Percentiles rank a stretch among this genome's conserved stretches.
phyloP scores from a whole-genome alignment of 2,888 invertebrate species.

The Plagodis dolabraria region DNA sequence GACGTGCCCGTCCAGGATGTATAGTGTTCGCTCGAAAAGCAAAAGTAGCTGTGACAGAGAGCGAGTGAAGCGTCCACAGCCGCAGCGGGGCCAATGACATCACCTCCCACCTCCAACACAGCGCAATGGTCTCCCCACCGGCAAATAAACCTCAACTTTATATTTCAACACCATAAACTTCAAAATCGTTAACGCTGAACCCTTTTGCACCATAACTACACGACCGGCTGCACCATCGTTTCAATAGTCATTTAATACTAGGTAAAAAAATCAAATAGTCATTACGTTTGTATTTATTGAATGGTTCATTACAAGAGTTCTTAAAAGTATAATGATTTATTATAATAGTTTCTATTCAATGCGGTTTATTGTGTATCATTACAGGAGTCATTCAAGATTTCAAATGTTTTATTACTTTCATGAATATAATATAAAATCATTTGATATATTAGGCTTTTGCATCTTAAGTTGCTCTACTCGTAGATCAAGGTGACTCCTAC shows the following conservation, averaged over 20 bases:
- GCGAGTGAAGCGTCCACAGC: slow-evolving; percentile 67
- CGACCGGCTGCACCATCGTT: slow-evolving; percentile 52
- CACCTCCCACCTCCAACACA: slow-evolving; percentile 58
- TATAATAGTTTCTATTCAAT: slow-evolving; percentile 3
- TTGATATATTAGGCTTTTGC: too few relatives aligned
- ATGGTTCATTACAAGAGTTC: slow-evolving; percentile 31
- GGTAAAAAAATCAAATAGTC: slow-evolving; percentile 52
- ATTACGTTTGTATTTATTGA: slow-evolving; percentile 38
- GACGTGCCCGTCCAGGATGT: slow-evolving; percentile 73
- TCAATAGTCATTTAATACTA: slow-evolving; percentile 57
- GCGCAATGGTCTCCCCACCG: slow-evolving; percentile 46
- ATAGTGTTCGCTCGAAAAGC: slow-evolving; percentile 75
- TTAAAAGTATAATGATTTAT: slow-evolving; percentile 11
- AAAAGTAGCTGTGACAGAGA: slow-evolving; percentile 76
- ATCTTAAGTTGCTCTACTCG: too few relatives aligned
- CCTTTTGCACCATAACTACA: slow-evolving; percentile 44
- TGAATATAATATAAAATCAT: neutral
- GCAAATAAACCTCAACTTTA: slow-evolving; percentile 53
- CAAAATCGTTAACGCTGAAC: slow-evolving; percentile 40
- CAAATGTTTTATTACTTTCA: neutral
- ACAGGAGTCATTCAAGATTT: neutral
- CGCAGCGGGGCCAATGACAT: slow-evolving; percentile 76
- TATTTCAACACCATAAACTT: slow-evolving; percentile 42
- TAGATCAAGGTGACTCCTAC: too few relatives aligned
- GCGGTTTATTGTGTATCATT: slow-evolving; percentile 6